Evolutionary conservation across 2,113 vertebrate genomes (phyloP), one percentile per base, ranked within the genome.

Genomic region (Channa argus): DNA sequence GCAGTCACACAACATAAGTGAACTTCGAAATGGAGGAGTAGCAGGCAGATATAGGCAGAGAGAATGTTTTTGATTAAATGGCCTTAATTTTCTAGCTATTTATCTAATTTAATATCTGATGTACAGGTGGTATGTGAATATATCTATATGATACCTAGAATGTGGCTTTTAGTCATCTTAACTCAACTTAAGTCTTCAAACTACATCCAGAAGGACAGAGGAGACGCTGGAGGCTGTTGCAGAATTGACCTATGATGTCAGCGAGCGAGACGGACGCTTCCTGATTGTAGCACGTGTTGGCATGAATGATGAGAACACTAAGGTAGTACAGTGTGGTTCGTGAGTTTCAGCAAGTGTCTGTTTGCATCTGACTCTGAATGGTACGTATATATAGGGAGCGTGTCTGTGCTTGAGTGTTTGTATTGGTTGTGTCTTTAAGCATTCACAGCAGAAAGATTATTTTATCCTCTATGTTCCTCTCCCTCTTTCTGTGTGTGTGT

Each of bases 261-360:
- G 69, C 54, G 56, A 1, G 34, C 1, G 63, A 71, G 71, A 79
- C 33, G 13, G 24, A 82, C 82, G 84, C 44, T 39, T 63, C 77
- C 71, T 67, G 77, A 81, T 66, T 61, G 49, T 13, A 64, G 63
- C 74, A 55, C 43, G 64, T 45, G 67, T 53, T 54, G 11, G 36
- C 53, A 68, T 83, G 77, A 88, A 69, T 66, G 71, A 88, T 81
- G 83, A 83, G 54, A 67, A 50, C 63, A 70, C 8, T 11, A 10
- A 37, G 51, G 45, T 45, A 9, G 58, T 14, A 50, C 47, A 36
- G 38, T 33, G 6, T 5, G 9, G 15, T 41, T 8, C 68, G 50
- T 24, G 37, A 51, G 15, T 24, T 24, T 52, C 51, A 72, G 11
- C 74, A 15, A 56, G 63, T 41, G 45, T 49, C 72, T 74, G 7